Evolutionary conservation across 1,140 invertebrate genomes (phyloP).

Genomic region (Cydia fagiglandana): DNA sequence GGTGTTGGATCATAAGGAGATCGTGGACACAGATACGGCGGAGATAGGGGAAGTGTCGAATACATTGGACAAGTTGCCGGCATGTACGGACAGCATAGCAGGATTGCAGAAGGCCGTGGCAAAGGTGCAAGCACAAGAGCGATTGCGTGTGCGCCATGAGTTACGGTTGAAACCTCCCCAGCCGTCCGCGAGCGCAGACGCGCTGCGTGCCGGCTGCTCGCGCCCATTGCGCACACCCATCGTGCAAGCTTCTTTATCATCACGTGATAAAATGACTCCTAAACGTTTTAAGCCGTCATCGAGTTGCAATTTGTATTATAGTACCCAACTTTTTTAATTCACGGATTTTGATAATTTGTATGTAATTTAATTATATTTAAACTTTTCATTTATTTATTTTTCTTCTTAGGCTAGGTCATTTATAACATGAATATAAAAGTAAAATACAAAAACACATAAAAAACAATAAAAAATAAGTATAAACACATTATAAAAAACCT

Average conservation of each 20-base stretch:
- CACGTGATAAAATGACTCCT: neutral
- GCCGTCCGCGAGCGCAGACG: conserved; percentile 52
- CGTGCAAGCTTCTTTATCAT: neutral
- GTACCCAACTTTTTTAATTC: neutral
- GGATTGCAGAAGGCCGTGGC: conserved; percentile 57
- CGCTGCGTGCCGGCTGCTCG: conserved; percentile 47
- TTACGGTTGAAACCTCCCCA: conserved; percentile 45
- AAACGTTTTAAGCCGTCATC: conserved; percentile 1
- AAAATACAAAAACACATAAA: no score
- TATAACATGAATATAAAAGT: no score
- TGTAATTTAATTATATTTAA: neutral
- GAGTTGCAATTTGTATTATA: conserved; percentile 14
- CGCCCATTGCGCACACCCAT: conserved; percentile 42
- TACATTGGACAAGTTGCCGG: conserved; percentile 59
- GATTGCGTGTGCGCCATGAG: conserved; percentile 50
- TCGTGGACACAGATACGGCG: conserved; percentile 68
- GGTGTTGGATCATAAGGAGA: conserved; percentile 69
- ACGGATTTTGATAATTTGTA: neutral
- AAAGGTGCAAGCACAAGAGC: conserved; percentile 54
- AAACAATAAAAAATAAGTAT: no score
- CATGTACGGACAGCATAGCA: conserved; percentile 63
- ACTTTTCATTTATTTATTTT: no score
- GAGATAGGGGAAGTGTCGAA: conserved; percentile 67
- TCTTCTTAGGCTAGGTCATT: no score
- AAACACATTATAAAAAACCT: no score